Percentiles rank a stretch among this genome's conserved stretches.
Evolutionary conservation across 2,888 invertebrate species (phyloP).

Genomic region (Polydrusus pterygomalis): DNA sequence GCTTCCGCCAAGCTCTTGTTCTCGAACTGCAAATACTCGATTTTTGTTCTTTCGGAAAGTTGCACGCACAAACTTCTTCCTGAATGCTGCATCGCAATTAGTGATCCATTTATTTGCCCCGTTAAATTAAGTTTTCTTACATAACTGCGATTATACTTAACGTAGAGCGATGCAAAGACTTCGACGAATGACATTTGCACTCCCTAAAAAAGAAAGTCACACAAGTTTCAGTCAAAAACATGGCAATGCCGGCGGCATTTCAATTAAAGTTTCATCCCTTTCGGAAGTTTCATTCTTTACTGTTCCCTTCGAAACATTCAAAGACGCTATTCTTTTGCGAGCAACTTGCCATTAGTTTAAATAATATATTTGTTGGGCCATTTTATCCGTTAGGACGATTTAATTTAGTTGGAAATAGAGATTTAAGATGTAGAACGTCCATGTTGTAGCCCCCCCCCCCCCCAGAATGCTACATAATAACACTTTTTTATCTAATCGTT

Average conservation of each 20-base stretch:
- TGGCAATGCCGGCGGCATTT: conserved; percentile 66
- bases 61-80: too few species aligned
- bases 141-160: background rate
- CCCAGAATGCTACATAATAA: too few species aligned
- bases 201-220: conserved; percentile 33
- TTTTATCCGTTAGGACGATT: conserved; percentile 22
- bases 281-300: conserved; percentile 43
- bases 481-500: too few species aligned
- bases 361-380: conserved; percentile 33
- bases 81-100: too few species aligned
- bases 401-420: conserved; percentile 31
- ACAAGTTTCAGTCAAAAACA: conserved; percentile 63
- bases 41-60: too few species aligned
- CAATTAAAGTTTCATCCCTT: conserved; percentile 66
- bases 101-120: too few species aligned
- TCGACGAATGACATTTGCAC: conserved; percentile 36
- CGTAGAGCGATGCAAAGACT: conserved; percentile 1
- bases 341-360: conserved; percentile 39
- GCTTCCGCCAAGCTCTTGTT: too few species aligned
- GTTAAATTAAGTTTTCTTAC: too few species aligned
- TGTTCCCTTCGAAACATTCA: conserved; percentile 37
- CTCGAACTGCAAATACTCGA: too few species aligned
- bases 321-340: conserved; percentile 35
- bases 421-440: conserved; percentile 5
- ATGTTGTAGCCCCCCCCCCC: too few species aligned